Conservation (phyloP, 2,888 invertebrate species). For the Ennomos fuscantarius region DNA sequence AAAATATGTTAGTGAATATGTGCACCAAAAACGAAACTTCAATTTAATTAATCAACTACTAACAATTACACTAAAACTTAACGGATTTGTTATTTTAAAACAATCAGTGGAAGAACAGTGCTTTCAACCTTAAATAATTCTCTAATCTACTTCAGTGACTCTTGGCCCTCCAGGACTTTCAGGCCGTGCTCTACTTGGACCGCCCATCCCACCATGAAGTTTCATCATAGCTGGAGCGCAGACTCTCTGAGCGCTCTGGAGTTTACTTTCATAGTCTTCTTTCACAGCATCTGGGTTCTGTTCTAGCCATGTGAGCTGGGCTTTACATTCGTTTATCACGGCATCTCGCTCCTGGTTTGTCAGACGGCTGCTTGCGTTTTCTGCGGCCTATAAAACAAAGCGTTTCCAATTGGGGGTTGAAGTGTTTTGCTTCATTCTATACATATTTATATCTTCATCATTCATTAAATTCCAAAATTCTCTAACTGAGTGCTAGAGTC, state of each 20-base stretch:
- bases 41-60: no score
- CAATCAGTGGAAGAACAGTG: no score
- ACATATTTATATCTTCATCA: no score
- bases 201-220: constrained; percentile 86
- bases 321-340: constrained; percentile 88
- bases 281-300: constrained; percentile 91
- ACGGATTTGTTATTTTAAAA: not conserved
- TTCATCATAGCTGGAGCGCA: constrained; percentile 94
- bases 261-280: constrained; percentile 90
- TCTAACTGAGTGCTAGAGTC: no score
- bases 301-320: constrained; percentile 92
- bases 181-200: constrained; percentile 60
- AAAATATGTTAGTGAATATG: no score
- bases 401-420: no score
- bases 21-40: no score
- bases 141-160: constrained; percentile 88
- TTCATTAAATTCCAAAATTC: no score
- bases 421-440: no score
- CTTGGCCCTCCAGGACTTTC: constrained; percentile 83
- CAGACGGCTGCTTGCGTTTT: constrained; percentile 88
- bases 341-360: constrained; percentile 88
- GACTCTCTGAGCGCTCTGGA: constrained; percentile 90
- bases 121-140: not conserved
- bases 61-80: not conserved
- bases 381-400: constrained; percentile 80